Conservation (phyloP, 2,888 invertebrate genomes). For the Parapristionchus giblindavisi region DNA sequence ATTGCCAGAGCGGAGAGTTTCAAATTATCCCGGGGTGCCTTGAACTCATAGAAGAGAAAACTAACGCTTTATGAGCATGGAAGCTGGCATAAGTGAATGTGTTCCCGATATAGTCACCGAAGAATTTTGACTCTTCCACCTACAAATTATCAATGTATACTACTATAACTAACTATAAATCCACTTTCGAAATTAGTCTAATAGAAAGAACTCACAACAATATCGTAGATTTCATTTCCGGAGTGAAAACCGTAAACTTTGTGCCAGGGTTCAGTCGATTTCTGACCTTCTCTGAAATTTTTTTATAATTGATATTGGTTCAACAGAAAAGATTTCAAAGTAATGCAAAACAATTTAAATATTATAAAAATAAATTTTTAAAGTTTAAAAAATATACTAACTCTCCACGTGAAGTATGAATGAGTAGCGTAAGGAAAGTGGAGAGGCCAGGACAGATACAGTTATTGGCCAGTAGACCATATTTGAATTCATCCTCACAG, state of each 20-base stretch:
- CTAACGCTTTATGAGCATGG: slow-evolving; percentile 95
- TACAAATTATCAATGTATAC: neutral
- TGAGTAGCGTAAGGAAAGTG: slow-evolving; percentile 89
- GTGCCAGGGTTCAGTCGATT: slow-evolving; percentile 97
- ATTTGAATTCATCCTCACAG: slow-evolving; percentile 98
- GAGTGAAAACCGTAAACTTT: slow-evolving; percentile 96
- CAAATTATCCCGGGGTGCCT: too few relatives aligned
- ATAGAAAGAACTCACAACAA: slow-evolving; percentile 72
- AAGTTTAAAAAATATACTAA: slow-evolving; percentile 76
- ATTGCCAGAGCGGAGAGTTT: too few relatives aligned
- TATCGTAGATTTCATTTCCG: slow-evolving; percentile 98
- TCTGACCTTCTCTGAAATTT: slow-evolving; percentile 85
- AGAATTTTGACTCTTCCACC: slow-evolving; percentile 78
- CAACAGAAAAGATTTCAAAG: neutral
- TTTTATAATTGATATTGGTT: too few relatives aligned
- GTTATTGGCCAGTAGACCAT: slow-evolving; percentile 95
- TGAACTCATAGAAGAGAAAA: neutral
- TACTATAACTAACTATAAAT: neutral
- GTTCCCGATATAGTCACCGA: slow-evolving; percentile 97
- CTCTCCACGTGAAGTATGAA: slow-evolving; percentile 97
- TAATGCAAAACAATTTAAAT: neutral
- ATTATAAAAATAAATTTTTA: neutral
- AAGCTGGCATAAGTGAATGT: slow-evolving; percentile 99
- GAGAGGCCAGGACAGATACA: slow-evolving; percentile 97
- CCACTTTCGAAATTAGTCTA: neutral